Base-by-base conservation (phyloP, 2,797 vertebrate genomes). In the Syncerus caffer region DNA sequence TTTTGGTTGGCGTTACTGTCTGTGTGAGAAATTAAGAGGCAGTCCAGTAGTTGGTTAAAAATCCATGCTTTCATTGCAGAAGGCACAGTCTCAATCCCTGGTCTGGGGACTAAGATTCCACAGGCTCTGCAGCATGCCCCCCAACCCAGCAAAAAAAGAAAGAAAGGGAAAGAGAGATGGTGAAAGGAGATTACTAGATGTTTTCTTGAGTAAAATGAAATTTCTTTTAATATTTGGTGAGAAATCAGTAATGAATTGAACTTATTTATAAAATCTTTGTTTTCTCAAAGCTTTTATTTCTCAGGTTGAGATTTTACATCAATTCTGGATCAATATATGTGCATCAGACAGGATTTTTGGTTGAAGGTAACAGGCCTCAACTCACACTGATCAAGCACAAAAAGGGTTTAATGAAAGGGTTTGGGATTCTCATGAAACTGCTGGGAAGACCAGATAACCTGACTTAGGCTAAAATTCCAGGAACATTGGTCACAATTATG, bases 91-190 rank as follows among this genome's bases (percentile, higher is more conserved):
- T 76, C 71, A 15, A 2, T 67, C 23, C 6, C 6, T 27, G 23
- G 71, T 45, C 38, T 25, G 23, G 12, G 23, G 38, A 76, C 71
- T 76, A 76, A 76, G 71, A 42, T 27, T 76, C 38, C 71, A 45
- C 6, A 45, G 34, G 23, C 38, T 25, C 2, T 76, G 71, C 23
- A 27, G 21, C 71, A 76, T 42, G 38, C 12, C 23, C 38, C 67
- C 19, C 34, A 38, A 0, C 67, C 4, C 67, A 0, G 0, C 10
- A 23, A 71, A 14, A 38, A 74, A 71, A 1, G 15, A 62, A 14
- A 74, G 67, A 42, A 42, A 74, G 3, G 42, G 21, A 74, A 14
- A 53, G 14, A 71, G 17, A 38, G 6, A 83, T 8, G 12, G 16
- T 2, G 15, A 42, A 74, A 83, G 38, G 58, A 57, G 47, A 62